Evolutionary conservation across 2,888 invertebrate genomes (phyloP), one percentile per base, ranked within the genome.

Genomic region (Acleris holmiana): DNA sequence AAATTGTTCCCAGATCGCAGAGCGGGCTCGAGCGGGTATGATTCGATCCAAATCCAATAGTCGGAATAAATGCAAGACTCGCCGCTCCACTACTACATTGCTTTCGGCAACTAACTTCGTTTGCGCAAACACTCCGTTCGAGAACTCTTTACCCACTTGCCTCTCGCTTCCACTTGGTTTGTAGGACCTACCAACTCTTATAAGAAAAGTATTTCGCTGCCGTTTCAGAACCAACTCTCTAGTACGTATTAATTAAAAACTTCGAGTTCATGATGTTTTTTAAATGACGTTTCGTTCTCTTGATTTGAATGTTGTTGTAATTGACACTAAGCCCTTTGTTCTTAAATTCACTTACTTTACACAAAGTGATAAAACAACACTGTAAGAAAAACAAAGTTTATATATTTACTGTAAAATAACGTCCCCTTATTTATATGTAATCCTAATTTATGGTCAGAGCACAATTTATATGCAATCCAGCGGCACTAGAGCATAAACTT

Each of bases 81-180:
- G 77, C 71, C 69, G 71, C 56, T 70, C 69, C 68, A 69, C 75
- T 63, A 69, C 73, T 75, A 78, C 80, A 78, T 79, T 77, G 79
- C 79, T 79, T 79, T 79, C 72, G 76, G 77, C 78, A 77, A 78
- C 79, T 82, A 83, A 84, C 83, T 86, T 83, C 79, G 82, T 84
- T 83, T 80, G 76, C 73, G 76, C 79, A 83, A 86, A 84, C 80
- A 84, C 84, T 83, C 71, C 69, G 68, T 64, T 70, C 67, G 71
- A 80, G 78, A 80, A 80, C 82, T 82, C 80, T 82, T 81, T 78
- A 77, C 77, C 74, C 76, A 79, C 78, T 84, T 77, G 76, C 75
- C 73, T 78, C 77, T 77, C 74, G 76, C 78, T 80, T 81, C 79
- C 78, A 76, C 76, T 80, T 73, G 76, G 78, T 76, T 84, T 77